A percentile compares a stretch with the other conserved stretches of the same genome.
phyloP scores from a whole-genome alignment of 2,888 invertebrate genomes.

The Ceraclea dissimilis region DNA sequence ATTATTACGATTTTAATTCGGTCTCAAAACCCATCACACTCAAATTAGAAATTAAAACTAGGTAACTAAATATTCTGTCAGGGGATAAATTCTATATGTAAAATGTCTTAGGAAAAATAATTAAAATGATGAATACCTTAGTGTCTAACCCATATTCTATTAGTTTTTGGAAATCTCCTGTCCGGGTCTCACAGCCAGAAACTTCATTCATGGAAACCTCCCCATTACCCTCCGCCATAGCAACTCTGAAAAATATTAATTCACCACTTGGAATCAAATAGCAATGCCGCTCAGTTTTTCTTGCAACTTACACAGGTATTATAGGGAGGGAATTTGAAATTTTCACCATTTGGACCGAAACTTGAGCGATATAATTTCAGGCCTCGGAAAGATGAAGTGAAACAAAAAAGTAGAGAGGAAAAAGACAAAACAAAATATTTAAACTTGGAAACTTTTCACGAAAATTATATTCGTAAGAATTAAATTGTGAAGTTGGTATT shows the following conservation, averaged over 20 bases:
- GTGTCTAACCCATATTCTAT: slow-evolving; percentile 93
- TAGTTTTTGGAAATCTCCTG: slow-evolving; percentile 90
- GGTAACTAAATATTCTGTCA: no score
- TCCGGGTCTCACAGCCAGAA: slow-evolving; percentile 63
- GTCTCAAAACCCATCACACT: no score
- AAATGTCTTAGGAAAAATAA: no score
- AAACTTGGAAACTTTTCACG: not conserved
- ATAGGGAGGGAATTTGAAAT: not conserved
- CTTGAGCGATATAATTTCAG: not conserved
- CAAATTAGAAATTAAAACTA: no score
- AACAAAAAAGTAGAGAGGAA: not conserved
- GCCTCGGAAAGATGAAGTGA: not conserved
- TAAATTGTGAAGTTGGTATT: no score
- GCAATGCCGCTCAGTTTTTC: not conserved
- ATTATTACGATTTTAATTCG: no score
- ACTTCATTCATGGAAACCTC: slow-evolving; percentile 70
- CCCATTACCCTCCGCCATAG: slow-evolving; percentile 84
- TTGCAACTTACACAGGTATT: not conserved
- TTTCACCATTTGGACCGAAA: not conserved
- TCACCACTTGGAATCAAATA: slow-evolving; percentile 8
- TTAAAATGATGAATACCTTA: slow-evolving; percentile 64
- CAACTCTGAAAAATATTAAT: slow-evolving; percentile 36
- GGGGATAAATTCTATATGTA: no score
- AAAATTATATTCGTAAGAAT: not conserved
- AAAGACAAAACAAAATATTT: not conserved